These are phyloP conservation scores for Diadromus collaris DNA, from an alignment of 2,888 invertebrate species.

Conservation along the genomic window DNA sequence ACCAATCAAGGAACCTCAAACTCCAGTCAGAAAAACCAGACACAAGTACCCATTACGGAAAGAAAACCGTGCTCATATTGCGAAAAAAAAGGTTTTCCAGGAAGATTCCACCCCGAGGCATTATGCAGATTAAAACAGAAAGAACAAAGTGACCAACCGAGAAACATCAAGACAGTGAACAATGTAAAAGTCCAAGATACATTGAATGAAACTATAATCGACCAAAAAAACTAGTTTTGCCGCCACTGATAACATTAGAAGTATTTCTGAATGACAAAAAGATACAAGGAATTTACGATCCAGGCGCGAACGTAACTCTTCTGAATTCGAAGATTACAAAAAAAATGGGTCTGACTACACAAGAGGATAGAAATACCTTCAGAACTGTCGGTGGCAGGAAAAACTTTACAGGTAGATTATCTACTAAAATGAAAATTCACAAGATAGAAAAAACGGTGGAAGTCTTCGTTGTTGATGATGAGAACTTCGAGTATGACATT, in stretches of 20 bases:
- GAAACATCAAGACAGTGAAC: slow-evolving; percentile 41
- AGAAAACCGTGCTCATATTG: slow-evolving; percentile 47
- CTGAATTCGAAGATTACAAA: slow-evolving; percentile 52
- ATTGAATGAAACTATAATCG: slow-evolving; percentile 42
- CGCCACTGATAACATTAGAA: slow-evolving; percentile 51
- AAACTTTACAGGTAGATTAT: slow-evolving; percentile 60
- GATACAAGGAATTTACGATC: slow-evolving; percentile 51
- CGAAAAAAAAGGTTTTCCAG: slow-evolving; percentile 50
- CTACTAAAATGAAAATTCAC: slow-evolving; percentile 62
- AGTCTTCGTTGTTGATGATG: slow-evolving; percentile 63
- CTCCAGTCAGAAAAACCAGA: slow-evolving; percentile 42
- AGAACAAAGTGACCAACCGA: slow-evolving; percentile 36
- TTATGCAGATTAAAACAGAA: slow-evolving; percentile 45
- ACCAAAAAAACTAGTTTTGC: slow-evolving; percentile 53
- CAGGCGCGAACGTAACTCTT: slow-evolving; percentile 49
- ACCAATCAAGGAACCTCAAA: slow-evolving; percentile 34
- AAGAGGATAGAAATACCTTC: slow-evolving; percentile 50
- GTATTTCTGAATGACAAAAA: slow-evolving; percentile 43
- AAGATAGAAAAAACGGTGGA: slow-evolving; percentile 61
- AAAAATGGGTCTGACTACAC: slow-evolving; percentile 51
- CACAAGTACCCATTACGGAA: slow-evolving; percentile 38
- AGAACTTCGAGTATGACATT: slow-evolving; percentile 67
- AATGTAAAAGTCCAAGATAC: slow-evolving; percentile 42
- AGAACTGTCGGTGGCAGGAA: slow-evolving; percentile 57
- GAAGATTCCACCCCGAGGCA: slow-evolving; percentile 46